These are phyloP conservation scores for Eristalis tenax DNA, from an alignment of 2,888 invertebrate species.

Conservation along the genomic window DNA sequence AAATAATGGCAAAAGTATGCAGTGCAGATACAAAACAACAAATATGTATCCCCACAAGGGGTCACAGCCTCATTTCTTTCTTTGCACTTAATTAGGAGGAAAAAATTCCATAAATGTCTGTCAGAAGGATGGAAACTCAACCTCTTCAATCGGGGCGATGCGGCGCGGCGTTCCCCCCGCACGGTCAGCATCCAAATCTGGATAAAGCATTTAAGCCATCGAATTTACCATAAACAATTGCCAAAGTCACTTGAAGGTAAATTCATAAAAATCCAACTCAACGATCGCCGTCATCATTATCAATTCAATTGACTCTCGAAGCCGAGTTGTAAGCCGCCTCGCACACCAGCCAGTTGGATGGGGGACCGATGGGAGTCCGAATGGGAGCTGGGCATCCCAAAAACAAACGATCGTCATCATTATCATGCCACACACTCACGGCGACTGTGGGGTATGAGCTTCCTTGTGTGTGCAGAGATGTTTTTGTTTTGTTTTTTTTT, in stretches of 20 bases:
- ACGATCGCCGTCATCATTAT: slow-evolving; percentile 69
- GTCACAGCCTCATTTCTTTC: slow-evolving; percentile 66
- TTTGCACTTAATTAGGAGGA: slow-evolving; percentile 66
- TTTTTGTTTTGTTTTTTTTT: neutral
- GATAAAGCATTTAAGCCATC: slow-evolving; percentile 69
- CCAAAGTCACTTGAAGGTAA: slow-evolving; percentile 67
- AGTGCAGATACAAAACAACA: slow-evolving; percentile 29
- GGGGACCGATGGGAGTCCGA: slow-evolving; percentile 1
- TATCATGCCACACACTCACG: slow-evolving; percentile 71
- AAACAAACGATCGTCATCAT: slow-evolving; percentile 69
- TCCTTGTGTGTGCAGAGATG: slow-evolving; percentile 43
- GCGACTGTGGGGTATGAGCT: slow-evolving; percentile 41
- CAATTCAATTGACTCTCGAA: slow-evolving; percentile 67
- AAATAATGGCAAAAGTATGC: slow-evolving; percentile 34
- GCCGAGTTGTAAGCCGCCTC: neutral
- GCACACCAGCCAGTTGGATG: neutral
- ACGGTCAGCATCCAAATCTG: slow-evolving; percentile 53
- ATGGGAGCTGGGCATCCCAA: slow-evolving; percentile 39
- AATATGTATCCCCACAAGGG: slow-evolving; percentile 42
- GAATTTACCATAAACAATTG: slow-evolving; percentile 71
- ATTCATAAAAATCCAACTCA: slow-evolving; percentile 69
- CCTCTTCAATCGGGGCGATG: neutral
- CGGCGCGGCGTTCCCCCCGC: too few relatives aligned
- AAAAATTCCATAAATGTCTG: slow-evolving; percentile 38
- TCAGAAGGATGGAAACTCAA: neutral